Base-by-base conservation (phyloP, 1,140 invertebrate species). In the Atta cephalotes region DNA sequence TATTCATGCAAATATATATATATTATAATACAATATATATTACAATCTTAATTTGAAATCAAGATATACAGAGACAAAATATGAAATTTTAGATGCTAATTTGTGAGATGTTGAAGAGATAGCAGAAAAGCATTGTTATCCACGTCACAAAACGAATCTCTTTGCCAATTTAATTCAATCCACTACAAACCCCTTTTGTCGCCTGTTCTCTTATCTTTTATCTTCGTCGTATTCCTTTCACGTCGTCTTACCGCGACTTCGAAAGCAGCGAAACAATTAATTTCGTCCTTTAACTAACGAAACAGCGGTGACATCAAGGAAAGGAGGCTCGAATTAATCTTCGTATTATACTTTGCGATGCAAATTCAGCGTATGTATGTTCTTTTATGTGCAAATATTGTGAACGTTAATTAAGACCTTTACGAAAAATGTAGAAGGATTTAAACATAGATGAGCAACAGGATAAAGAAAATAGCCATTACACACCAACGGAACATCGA, bases 91-190 rank as follows among this genome's bases (percentile, higher is more conserved):
- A 70, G 14, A 16, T 56, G 63, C 16, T 31, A 28, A 5, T 39
- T 58, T 18, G 35, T 16, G 28, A 2, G 4, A 53, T 35, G 35
- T 16, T 31, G 16, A 49, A 28, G 14, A 39, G 31, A 58, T 66
- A 12, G 5, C 45, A 35, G 51, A 16, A 79, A 74, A 60, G 39
- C 25, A 12, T 56, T 28, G 28, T 87, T 70, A 65, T 35, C 21
- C 51, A 18, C 3, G 35, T 28, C 3, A 14, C 21, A 35, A 45
- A 35, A 28, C n/a, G 3, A 5, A 58, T 12, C 16, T 35, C 16
- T 25, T 80, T 63, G 18, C 0, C 35, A n/a, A 63, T 80, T 49
- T 90, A 84, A 90, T 89, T 84, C 68, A 49, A 89, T 89, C 65
- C 62, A 45, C 49, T 21, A 74, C 45, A 58, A 65, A 80, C 18